Evolutionary conservation across 2,797 vertebrate genomes (phyloP), one percentile per base, ranked within the genome.

Genomic region (Sebastes flavidus): DNA sequence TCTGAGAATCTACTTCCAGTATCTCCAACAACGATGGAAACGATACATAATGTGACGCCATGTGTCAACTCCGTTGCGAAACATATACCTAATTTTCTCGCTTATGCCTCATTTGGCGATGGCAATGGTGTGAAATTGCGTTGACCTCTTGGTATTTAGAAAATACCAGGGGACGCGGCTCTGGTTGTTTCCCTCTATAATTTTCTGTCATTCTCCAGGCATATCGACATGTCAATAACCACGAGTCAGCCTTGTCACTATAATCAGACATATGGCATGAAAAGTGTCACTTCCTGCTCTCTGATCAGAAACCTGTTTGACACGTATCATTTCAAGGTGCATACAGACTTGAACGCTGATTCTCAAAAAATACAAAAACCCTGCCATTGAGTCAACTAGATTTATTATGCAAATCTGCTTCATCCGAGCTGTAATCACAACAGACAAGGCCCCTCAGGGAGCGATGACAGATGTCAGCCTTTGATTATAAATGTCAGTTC

Each of bases 401-500:
- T 58, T 85, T 87, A 85, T 91, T 91, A 94, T 94, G 94, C 91
- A 94, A 94, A 95, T 93, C 68, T 22, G 16, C 63, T 65, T 88
- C 84, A 90, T 88, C 82, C 65, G 80, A 89, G 68, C 71, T 85
- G 89, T 95, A 93, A 95, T 93, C 88, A 92, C 84, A 93, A 89
- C 87, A 92, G 95, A 95, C 95, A 94, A 86, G 86, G 67, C 81
- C 93, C 91, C 92, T 87, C 8, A 58, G 94, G 91, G 94, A 93
- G 81, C 65, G 70, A 75, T 93, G 94, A 93, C 94, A 94, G 94
- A 95, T 94, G 94, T 94, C 94, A 94, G 82, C 83, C 81, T 94
- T 93, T 93, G 91, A 95, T 94, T 95, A 90, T 88, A 91, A 93
- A 95, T 91, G 94, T 92, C 94, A 94, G 82, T 85, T 83, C 69